Evolutionary conservation across 2,797 vertebrate species (phyloP), one percentile per base, ranked within the genome.

Genomic region (Coranthus polyacanthus): DNA sequence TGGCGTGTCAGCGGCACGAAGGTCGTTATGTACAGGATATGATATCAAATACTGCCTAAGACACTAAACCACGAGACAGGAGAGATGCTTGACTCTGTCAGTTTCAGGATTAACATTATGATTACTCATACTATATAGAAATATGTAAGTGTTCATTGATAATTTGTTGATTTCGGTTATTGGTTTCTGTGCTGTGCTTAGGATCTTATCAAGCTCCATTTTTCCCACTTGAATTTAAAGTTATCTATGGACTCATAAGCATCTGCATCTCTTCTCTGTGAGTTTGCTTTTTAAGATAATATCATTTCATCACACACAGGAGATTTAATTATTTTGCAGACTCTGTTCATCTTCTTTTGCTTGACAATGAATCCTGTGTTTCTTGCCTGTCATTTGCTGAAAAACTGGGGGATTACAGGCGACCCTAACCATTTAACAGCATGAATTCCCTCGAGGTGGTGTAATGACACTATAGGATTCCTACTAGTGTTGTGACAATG

Each of bases 1-100:
- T 50, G 68, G 69, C 80, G 79, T 85, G 84, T 88, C 82, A 88
- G 59, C 43, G 56, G 68, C 63, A 80, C 68, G 41, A 68, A 70
- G 74, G 60, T 68, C 13, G 24, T 60, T 12, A 68, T 70, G 65
- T 76, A 78, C 29, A 42, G 45, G 43, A 76, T 60, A 44, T 41
- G 47, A 63, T 51, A 67, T 50, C 9, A 57, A 73, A 60, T 59
- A 47, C 50, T 72, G 60, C 62, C 37, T 22, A n/a, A 54, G 60
- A 64, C 43, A 43, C 53, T 32, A 45, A 61, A 47, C 29, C 54
- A 38, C 3, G 43, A 44, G 32, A 61, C 22, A 11, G 3, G 57
- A 44, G 15, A 8, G 39, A 72, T 43, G 15, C 44, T 36, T 37
- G 65, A 60, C 42, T 82, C 61, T 38, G 20, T 39, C 61, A 39